A percentile compares a stretch with the other conserved stretches of the same genome.
phyloP scores from a whole-genome alignment of 2,113 vertebrate genomes.

The Columbina picui region DNA sequence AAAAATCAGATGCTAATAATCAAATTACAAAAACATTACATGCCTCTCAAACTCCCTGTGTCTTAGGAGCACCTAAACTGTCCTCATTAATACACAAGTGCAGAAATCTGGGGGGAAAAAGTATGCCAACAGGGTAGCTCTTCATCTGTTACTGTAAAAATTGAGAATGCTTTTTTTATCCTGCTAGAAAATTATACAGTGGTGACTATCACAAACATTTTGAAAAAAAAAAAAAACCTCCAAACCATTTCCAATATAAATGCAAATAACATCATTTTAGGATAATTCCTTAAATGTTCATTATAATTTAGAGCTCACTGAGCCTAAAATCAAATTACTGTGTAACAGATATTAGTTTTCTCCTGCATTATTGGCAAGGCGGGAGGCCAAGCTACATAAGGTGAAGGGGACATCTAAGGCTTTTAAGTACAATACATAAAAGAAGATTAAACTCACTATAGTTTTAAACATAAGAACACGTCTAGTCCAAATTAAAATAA shows the following conservation, averaged over 20 bases:
- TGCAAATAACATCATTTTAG: neutral
- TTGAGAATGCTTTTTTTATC: neutral
- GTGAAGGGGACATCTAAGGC: neutral
- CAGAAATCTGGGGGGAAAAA: accelerated
- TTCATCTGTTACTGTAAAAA: neutral
- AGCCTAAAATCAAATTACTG: neutral
- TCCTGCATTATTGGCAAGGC: neutral
- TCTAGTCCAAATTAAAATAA: neutral
- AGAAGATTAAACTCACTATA: neutral
- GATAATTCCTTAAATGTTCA: neutral
- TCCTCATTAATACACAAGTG: neutral
- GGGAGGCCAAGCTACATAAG: neutral
- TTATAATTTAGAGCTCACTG: neutral
- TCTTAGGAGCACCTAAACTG: neutral
- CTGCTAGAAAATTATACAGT: neutral
- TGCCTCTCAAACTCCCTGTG: neutral
- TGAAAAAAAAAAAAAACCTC: neutral
- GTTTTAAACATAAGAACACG: neutral
- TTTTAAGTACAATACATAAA: neutral
- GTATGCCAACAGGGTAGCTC: neutral
- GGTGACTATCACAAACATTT: neutral
- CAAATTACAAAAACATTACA: neutral
- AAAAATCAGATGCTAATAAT: too few species aligned
- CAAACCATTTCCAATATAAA: neutral
- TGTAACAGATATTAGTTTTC: neutral